phyloP scores from a whole-genome alignment of 2,888 invertebrate genomes.

The Panorpa germanica region DNA sequence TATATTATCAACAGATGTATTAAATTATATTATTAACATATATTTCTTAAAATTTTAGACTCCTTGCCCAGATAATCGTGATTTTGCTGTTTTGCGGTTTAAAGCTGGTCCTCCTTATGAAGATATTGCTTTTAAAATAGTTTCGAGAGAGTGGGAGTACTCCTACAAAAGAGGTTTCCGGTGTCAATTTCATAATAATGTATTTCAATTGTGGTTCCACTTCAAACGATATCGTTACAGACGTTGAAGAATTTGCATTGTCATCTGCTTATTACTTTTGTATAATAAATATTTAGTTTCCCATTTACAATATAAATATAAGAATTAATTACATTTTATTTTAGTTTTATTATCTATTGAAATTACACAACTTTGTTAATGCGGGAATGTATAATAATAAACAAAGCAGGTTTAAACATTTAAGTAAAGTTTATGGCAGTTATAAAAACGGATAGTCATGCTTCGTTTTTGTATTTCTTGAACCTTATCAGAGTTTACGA shows the following conservation, averaged over 20 bases:
- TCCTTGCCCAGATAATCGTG: conserved; percentile 76
- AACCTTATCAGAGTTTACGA: no score
- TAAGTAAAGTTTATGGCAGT: no score
- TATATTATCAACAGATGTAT: conserved; percentile 1
- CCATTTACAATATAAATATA: no score
- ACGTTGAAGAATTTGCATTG: conserved; percentile 32
- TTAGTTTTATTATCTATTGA: no score
- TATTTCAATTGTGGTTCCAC: conserved; percentile 99
- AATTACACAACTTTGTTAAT: no score
- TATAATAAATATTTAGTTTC: no score
- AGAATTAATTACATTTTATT: no score
- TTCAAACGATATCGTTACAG: conserved; percentile 96
- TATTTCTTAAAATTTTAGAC: conserved; percentile 30
- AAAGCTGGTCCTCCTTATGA: conserved; percentile 99
- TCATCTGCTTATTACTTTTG: no score
- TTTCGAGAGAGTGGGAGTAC: conserved; percentile 98
- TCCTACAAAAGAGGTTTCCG: conserved; percentile 95
- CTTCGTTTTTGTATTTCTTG: no score
- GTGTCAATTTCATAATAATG: conserved; percentile 99
- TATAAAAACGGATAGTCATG: no score
- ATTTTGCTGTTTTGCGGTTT: conserved; percentile 88
- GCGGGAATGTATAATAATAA: no score
- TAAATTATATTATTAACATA: conserved; percentile 5
- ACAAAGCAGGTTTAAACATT: no score
- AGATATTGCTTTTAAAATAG: conserved; percentile 97